Evolutionary conservation across 2,888 invertebrate genomes (phyloP).

Genomic region (Luperina testacea): DNA sequence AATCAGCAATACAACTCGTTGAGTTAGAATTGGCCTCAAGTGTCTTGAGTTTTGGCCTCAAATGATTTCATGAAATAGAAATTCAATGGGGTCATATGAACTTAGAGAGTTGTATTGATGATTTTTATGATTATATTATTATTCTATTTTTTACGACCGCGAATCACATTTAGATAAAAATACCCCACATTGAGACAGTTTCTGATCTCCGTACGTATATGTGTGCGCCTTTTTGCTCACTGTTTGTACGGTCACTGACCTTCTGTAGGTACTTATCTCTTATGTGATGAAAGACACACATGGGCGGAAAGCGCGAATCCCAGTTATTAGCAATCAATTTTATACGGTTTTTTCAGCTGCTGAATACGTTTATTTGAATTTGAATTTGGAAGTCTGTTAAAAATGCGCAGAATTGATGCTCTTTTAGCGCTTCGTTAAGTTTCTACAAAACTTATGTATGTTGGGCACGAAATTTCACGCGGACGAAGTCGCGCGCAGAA

Average conservation of each 20-base stretch:
- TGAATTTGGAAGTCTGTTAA: conserved; percentile 9
- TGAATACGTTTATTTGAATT: conserved; percentile 23
- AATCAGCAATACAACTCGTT: neutral
- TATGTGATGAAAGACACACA: conserved; percentile 27
- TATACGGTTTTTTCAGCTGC: conserved; percentile 42
- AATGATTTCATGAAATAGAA: neutral
- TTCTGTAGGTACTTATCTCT: neutral
- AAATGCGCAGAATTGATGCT: conserved; percentile 8
- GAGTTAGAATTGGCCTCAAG: neutral
- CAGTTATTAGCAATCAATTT: conserved; percentile 58
- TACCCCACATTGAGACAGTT: neutral
- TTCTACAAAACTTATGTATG: neutral
- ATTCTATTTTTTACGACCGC: neutral
- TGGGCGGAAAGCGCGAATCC: conserved; percentile 19
- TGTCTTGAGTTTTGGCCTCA: neutral
- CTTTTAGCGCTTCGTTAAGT: neutral
- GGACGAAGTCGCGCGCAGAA: too few relatives aligned
- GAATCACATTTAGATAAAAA: neutral
- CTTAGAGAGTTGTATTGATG: neutral
- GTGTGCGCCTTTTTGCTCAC: neutral
- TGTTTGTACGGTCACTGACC: neutral
- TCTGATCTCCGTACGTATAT: neutral
- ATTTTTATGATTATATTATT: neutral
- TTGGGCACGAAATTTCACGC: too few relatives aligned
- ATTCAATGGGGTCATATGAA: neutral